These are phyloP conservation scores for Mechanitis mazaeus DNA, from an alignment of 2,888 invertebrate species.

Conservation along the genomic window DNA sequence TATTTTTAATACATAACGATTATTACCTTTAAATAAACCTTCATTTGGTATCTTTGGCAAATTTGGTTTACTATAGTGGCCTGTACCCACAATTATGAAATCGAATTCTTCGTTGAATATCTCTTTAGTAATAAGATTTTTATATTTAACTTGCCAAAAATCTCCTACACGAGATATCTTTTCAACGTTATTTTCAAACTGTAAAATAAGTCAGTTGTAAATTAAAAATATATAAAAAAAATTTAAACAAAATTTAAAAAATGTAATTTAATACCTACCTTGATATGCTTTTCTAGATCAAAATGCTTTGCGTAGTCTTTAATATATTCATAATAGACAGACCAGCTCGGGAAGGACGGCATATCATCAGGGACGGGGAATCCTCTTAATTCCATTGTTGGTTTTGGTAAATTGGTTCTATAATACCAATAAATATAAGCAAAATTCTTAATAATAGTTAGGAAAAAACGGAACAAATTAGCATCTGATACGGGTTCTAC, in stretches of 20 bases:
- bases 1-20: background rate
- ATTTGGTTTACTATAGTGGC: constrained; percentile 70
- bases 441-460: too few relatives aligned
- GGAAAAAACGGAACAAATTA: too few relatives aligned
- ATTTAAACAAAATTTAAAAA: too few relatives aligned
- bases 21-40: constrained; percentile 57
- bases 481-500: too few relatives aligned
- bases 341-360: constrained; percentile 56
- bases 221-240: background rate
- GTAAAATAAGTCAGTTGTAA: constrained; percentile 25
- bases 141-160: constrained; percentile 55
- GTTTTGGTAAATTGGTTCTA: constrained; percentile 68
- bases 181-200: constrained; percentile 60
- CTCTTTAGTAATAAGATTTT: constrained; percentile 46
- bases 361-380: constrained; percentile 53
- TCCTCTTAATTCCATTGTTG: constrained; percentile 60
- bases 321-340: constrained; percentile 54
- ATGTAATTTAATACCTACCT: constrained; percentile 39
- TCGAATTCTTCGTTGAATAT: constrained; percentile 74
- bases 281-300: constrained; percentile 52
- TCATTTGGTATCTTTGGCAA: constrained; percentile 53
- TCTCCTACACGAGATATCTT: constrained; percentile 45
- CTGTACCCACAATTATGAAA: constrained; percentile 81
- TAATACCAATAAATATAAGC: constrained; percentile 25
- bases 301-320: constrained; percentile 53